Evolutionary conservation across 2,113 vertebrate genomes (phyloP), one percentile per base, ranked within the genome.

Genomic region (Cyprinodon tularosa): DNA sequence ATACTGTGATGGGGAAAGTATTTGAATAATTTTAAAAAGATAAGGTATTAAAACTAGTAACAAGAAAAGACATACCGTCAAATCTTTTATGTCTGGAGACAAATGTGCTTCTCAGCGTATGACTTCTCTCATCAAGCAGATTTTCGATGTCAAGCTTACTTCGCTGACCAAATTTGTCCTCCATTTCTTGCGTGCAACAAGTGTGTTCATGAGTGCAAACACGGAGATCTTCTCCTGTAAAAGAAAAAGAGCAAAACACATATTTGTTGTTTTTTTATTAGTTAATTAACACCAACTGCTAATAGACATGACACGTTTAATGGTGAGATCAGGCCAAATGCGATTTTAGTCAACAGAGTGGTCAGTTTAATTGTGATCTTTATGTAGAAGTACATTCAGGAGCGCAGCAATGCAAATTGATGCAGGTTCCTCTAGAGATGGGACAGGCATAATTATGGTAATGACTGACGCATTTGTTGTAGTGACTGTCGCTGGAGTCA

Each of bases 171-270:
- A 99, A 86, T 62, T 90, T 95, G 92, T 98, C 96, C 75, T 98
- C 97, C 96, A 99, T 97, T 89, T 97, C 96, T 59, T 94, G 92
- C 50, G 95, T 97, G 90, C 98, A 99, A 88, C 98, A 99, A 0
- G 96, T 97, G 53, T 95, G 96, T 89, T 96, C 96, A 91, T 96
- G 95, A 80, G 95, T 92, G 88, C 98, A 99, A 50, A 98, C 95
- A 75, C 95, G 94, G 68, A 99, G 94, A 90, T 96, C 93, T 57
- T 96, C 96, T 76, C 97, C 98, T 99, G 92, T 36, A 78, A 86
- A 81, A 77, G 0, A 72, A 36, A 61, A 14, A 64, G 36, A 74
- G 37, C 57, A 66, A 63, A 68, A 48, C 29, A 64, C 9, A 64
- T 1, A 38, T 5, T n/a, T 59, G 68, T 39, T 11, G 39, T 42